Evolutionary conservation across 2,113 vertebrate genomes (phyloP).

Genomic region (Cyprinodon variegatus): DNA sequence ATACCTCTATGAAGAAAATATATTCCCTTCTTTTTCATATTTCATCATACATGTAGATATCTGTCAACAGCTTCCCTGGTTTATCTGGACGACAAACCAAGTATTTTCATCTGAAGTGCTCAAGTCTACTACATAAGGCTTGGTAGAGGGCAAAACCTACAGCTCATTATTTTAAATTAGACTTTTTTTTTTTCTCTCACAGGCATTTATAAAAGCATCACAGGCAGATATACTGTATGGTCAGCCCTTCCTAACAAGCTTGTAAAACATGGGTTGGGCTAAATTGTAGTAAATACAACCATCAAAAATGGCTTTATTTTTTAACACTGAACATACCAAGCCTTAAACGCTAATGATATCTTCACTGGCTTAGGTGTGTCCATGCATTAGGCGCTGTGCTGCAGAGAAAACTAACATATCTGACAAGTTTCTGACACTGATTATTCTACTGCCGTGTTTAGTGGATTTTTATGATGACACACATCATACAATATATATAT

Average conservation of each 20-base stretch:
- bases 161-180: conserved; percentile 14
- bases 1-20: background rate
- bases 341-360: conserved; percentile 10
- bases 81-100: background rate
- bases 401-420: conserved; percentile 29
- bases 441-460: conserved; percentile 14
- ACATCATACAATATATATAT: too few species aligned
- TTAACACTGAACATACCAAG: background rate
- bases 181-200: background rate
- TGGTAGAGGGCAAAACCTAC: background rate
- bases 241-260: background rate
- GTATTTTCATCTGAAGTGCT: background rate
- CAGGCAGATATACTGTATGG: background rate
- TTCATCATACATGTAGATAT: background rate
- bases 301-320: background rate
- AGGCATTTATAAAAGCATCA: background rate
- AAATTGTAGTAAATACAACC: background rate
- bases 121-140: background rate
- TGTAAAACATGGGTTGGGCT: background rate
- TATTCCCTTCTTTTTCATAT: background rate
- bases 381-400: conserved; percentile 23
- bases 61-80: background rate
- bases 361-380: background rate
- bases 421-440: conserved; percentile 22
- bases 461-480: conserved; percentile 22